Evolutionary conservation across 2,113 vertebrate species (phyloP).

Genomic region (Euleptes europaea): DNA sequence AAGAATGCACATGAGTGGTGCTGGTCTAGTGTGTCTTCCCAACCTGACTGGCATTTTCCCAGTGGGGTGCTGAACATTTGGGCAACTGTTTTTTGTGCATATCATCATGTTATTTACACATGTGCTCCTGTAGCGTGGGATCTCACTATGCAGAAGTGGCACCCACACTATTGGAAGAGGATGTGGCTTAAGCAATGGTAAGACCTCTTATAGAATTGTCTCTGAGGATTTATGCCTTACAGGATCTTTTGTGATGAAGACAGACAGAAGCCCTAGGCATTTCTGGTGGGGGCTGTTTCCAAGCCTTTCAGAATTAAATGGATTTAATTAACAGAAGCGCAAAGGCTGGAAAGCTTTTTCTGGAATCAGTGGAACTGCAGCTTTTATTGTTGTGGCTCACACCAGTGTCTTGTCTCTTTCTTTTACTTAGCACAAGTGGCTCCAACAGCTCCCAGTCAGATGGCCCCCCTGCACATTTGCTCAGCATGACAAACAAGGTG

Average conservation of each 20-base stretch:
- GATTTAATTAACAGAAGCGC: neutral
- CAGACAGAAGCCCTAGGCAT: neutral
- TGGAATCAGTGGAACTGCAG: neutral
- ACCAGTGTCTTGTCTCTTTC: conserved; percentile 27
- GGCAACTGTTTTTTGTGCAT: no score
- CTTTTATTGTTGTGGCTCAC: neutral
- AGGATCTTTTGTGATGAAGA: neutral
- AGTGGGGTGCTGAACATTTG: neutral
- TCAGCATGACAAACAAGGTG: conserved; percentile 51
- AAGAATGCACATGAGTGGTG: neutral
- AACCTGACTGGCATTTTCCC: no score
- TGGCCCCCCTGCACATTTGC: conserved; percentile 74
- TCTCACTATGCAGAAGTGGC: neutral
- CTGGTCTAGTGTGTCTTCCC: neutral
- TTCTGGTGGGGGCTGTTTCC: no score
- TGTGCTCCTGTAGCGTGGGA: neutral
- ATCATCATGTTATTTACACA: no score
- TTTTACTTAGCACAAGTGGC: conserved; percentile 81
- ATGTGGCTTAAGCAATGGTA: neutral
- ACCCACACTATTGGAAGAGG: neutral
- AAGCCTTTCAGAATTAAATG: neutral
- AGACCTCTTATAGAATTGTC: neutral
- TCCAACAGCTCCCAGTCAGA: conserved; percentile 89
- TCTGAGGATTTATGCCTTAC: neutral
- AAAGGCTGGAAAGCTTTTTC: neutral